Percentiles rank a stretch among this genome's conserved stretches.
These are phyloP conservation scores for Andrena cerasifolii DNA, from an alignment of 1,140 invertebrate genomes.

Conservation along the genomic window DNA sequence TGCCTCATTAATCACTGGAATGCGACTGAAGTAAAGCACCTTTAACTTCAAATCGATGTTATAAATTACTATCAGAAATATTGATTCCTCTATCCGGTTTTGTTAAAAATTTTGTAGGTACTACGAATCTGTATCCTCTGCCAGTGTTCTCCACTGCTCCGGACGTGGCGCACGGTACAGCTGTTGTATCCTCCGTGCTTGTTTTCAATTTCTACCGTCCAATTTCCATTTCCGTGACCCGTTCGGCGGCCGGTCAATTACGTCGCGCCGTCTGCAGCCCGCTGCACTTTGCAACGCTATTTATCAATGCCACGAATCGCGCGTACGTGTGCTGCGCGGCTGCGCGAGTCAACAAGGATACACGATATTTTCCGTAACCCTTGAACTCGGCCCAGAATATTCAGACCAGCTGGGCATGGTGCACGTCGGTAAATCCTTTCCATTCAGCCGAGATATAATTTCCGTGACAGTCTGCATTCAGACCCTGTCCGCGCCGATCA, in stretches of 20 bases:
- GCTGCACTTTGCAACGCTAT: conserved; percentile 35
- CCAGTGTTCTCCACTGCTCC: no score
- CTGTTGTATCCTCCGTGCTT: background rate
- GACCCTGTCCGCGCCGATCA: background rate
- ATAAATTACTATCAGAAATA: no score
- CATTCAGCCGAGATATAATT: conserved; percentile 23
- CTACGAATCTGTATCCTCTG: no score
- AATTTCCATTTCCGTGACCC: conserved; percentile 24
- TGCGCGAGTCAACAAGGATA: conserved; percentile 39
- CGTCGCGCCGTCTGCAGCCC: conserved; percentile 22
- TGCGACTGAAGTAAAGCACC: no score
- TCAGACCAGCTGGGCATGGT: conserved; percentile 11
- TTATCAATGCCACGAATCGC: conserved; percentile 39
- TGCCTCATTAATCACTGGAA: no score
- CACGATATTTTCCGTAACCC: conserved; percentile 38
- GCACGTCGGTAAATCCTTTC: conserved; percentile 36
- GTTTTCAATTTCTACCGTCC: conserved; percentile 24
- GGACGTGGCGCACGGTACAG: no score
- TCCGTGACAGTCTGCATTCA: conserved; percentile 11
- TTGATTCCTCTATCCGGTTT: no score
- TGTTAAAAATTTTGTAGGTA: no score
- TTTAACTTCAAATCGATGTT: no score
- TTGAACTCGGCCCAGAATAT: conserved; percentile 38
- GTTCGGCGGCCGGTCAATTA: conserved; percentile 19
- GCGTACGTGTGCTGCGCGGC: conserved; percentile 25